A percentile compares a stretch with the other conserved stretches of the same genome.
phyloP scores from a whole-genome alignment of 1,140 invertebrate species.

The Pogonomyrmex californicus region DNA sequence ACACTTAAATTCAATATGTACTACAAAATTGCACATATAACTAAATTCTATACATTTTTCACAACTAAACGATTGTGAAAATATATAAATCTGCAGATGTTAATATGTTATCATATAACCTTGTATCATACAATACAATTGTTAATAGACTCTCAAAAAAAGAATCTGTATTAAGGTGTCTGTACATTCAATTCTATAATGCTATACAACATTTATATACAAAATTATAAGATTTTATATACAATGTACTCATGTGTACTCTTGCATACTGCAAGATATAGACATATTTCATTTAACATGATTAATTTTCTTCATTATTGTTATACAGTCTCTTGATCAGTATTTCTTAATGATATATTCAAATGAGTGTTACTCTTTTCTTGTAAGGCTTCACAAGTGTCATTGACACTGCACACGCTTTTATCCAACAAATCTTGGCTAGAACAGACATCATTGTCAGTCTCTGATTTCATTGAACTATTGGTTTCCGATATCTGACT shows the following conservation, averaged over 20 bases:
- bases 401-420: slow-evolving; percentile 5
- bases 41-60: slow-evolving; percentile 68
- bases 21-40: slow-evolving; percentile 74
- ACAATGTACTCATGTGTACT: slow-evolving; percentile 6
- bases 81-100: slow-evolving; percentile 62
- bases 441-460: slow-evolving; percentile 19
- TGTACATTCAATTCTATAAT: slow-evolving; percentile 2
- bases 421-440: slow-evolving; percentile 49
- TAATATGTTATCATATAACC: slow-evolving; percentile 25
- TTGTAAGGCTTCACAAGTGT: not conserved
- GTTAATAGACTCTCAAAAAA: slow-evolving; percentile 21
- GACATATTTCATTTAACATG: not conserved
- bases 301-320: slow-evolving; percentile 31
- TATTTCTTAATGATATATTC: not conserved
- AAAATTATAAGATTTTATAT: slow-evolving; percentile 37
- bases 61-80: slow-evolving; percentile 73
- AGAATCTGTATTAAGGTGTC: slow-evolving; percentile 33
- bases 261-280: not conserved
- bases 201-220: slow-evolving; percentile 52
- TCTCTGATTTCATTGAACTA: slow-evolving; percentile 54
- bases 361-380: not conserved
- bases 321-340: slow-evolving; percentile 51
- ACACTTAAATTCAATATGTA: slow-evolving; percentile 35
- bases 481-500: slow-evolving; percentile 22
- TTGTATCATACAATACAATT: slow-evolving; percentile 49